Conservation (phyloP, 2,797 vertebrate species). For the Ispidina lecontei region DNA sequence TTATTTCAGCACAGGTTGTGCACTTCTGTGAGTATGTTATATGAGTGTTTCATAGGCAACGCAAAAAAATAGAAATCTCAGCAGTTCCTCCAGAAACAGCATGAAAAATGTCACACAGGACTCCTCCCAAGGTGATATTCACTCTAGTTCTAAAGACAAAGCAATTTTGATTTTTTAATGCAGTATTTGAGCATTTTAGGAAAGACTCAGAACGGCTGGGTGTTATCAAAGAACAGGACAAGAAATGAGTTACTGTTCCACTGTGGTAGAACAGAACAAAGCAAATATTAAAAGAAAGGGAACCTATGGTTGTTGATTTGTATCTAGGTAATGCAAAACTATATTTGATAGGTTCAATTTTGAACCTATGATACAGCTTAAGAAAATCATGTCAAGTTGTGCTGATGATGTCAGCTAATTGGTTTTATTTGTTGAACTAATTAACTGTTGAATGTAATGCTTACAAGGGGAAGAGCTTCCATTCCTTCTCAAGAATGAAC, state of each 20-base stretch:
- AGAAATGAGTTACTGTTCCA: neutral
- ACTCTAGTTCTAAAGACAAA: neutral
- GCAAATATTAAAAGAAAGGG: neutral
- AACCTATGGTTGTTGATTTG: neutral
- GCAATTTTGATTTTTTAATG: neutral
- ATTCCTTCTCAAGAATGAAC: neutral
- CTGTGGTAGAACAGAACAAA: neutral
- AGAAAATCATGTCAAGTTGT: neutral
- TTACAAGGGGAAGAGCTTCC: neutral
- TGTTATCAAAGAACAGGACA: neutral
- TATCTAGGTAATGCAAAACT: neutral
- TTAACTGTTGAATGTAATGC: neutral
- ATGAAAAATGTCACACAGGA: neutral
- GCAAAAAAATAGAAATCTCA: slow-evolving; percentile 16
- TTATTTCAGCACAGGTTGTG: neutral
- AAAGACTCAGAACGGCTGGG: neutral
- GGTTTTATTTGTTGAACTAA: neutral
- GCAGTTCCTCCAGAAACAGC: neutral
- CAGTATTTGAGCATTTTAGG: neutral
- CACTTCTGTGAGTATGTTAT: neutral
- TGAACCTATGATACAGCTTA: neutral
- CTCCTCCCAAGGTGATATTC: neutral
- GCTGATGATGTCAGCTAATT: neutral
- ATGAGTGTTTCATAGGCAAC: neutral
- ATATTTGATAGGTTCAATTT: neutral